Evolutionary conservation across 92 coral and sea anemone genomes (phyloP).

Genomic region (Scolanthus callimorphus): DNA sequence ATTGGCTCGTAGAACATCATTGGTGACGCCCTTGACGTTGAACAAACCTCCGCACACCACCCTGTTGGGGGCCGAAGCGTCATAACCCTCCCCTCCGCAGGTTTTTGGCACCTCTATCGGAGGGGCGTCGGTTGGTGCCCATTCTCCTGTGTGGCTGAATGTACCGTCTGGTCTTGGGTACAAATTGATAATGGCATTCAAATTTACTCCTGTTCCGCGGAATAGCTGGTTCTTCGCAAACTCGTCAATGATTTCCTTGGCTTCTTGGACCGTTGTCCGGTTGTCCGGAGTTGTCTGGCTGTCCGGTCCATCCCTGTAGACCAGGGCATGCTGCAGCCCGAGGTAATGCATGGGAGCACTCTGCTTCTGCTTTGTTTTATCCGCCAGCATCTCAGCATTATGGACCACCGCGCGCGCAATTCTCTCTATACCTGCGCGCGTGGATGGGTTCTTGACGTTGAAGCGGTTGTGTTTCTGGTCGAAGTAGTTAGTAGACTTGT

Average conservation of each 20-base stretch:
- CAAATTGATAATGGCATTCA: slow-evolving; percentile 42
- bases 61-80: slow-evolving; percentile 1
- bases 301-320: slow-evolving; percentile 16
- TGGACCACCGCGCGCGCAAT: slow-evolving; percentile 39
- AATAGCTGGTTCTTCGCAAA: slow-evolving; percentile 27
- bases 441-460: slow-evolving; percentile 22
- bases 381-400: slow-evolving; percentile 19
- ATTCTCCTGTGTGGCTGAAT: slow-evolving; percentile 24
- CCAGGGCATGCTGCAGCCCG: slow-evolving; percentile 51
- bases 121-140: too few species aligned
- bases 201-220: slow-evolving; percentile 36
- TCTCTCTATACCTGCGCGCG: slow-evolving; percentile 15
- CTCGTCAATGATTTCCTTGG: slow-evolving; percentile 34
- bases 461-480: slow-evolving; percentile 53
- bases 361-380: not conserved
- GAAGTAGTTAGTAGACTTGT: slow-evolving; percentile 59
- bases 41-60: slow-evolving; percentile 32
- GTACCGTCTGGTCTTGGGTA: slow-evolving; percentile 11
- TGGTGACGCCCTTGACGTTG: slow-evolving; percentile 14
- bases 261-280: slow-evolving; percentile 10
- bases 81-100: not conserved
- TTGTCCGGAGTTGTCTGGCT: slow-evolving; percentile 11
- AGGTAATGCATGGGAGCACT: slow-evolving; percentile 40
- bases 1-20: slow-evolving; percentile 23
- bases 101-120: too few species aligned